Evolutionary conservation across 2,888 invertebrate species (phyloP).

Genomic region (Coelogynopora nodosa): DNA sequence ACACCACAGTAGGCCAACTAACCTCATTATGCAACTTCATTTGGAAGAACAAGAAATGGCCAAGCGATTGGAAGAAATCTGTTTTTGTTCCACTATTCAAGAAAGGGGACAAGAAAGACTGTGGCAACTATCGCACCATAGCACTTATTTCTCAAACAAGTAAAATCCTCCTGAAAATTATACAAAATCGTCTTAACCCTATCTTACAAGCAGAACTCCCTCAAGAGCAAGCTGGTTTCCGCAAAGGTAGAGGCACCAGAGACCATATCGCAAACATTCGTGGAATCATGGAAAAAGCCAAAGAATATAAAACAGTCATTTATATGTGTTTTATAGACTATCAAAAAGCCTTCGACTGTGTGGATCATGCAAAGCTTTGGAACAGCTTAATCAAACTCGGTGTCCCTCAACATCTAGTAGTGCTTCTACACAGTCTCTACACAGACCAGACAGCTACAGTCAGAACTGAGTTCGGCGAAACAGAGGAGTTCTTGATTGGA

Average conservation of each 20-base stretch:
- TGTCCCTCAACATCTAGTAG: neutral
- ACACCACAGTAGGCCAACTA: neutral
- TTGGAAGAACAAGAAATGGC: neutral
- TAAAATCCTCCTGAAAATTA: neutral
- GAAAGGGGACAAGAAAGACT: constrained; percentile 6
- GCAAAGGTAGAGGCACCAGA: neutral
- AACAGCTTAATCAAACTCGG: neutral
- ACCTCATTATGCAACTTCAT: neutral
- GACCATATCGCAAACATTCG: neutral
- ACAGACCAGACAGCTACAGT: neutral
- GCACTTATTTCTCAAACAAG: neutral
- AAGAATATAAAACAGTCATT: neutral
- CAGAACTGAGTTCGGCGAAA: constrained; percentile 6
- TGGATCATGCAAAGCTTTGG: neutral
- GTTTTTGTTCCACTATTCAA: neutral
- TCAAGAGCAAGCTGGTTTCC: neutral
- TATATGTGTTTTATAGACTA: neutral
- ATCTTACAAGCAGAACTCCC: neutral
- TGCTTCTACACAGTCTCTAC: neutral
- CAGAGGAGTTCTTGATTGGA: neutral
- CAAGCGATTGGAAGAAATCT: constrained; percentile 15
- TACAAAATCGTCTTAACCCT: neutral
- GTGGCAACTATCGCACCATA: constrained; percentile 9
- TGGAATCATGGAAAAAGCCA: neutral
- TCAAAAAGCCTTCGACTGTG: constrained; percentile 5